A percentile compares a stretch with the other conserved stretches of the same genome.
These are phyloP conservation scores for Limnothrissa miodon DNA, from an alignment of 2,113 vertebrate species.

Conservation along the genomic window DNA sequence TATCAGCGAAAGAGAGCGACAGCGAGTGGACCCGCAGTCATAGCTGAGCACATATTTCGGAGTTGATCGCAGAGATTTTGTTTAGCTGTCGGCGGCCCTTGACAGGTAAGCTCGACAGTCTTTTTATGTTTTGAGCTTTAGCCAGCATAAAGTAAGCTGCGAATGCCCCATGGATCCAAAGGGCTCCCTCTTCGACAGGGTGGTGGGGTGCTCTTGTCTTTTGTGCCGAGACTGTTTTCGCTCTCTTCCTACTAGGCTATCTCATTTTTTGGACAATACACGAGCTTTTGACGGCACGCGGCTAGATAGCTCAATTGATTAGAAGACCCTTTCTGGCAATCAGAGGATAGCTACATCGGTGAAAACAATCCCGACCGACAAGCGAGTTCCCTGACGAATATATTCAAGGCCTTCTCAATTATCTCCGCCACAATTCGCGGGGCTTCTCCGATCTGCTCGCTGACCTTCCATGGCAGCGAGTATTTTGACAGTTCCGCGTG, in stretches of 20 bases:
- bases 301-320: background rate
- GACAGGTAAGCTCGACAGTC: slow-evolving; percentile 50
- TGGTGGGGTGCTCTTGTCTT: slow-evolving; percentile 16
- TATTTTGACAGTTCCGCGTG: slow-evolving; percentile 51
- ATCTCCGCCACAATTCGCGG: slow-evolving; percentile 22
- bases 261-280: slow-evolving; percentile 32
- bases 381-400: slow-evolving; percentile 16
- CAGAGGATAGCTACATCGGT: background rate
- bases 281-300: background rate
- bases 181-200: slow-evolving; percentile 2
- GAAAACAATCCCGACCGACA: slow-evolving; percentile 7
- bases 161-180: slow-evolving; percentile 43
- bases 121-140: background rate
- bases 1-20: slow-evolving; percentile 32
- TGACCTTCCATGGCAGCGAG: background rate
- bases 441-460: background rate
- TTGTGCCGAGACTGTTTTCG: background rate
- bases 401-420: slow-evolving; percentile 37
- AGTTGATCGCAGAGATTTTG: slow-evolving; percentile 22
- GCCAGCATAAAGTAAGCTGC: slow-evolving; percentile 13
- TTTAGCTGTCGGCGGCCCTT: slow-evolving; percentile 32
- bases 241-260: background rate
- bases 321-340: background rate
- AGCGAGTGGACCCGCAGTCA: slow-evolving; percentile 30
- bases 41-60: slow-evolving; percentile 7